phyloP scores from a whole-genome alignment of 2,888 invertebrate genomes.

The Metellina segmentata region DNA sequence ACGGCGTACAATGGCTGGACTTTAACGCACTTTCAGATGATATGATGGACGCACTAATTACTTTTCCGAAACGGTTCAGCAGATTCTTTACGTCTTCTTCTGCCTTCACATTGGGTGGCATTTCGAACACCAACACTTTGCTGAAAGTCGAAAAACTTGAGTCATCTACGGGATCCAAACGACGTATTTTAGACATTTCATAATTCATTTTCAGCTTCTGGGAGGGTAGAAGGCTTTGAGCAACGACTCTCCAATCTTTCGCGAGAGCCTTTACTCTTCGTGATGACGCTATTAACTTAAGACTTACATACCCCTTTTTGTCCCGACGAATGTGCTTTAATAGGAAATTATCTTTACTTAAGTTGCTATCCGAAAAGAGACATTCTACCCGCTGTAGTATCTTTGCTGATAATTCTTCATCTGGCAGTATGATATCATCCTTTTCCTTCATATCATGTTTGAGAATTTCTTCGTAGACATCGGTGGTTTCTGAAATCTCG shows the following conservation, averaged over 20 bases:
- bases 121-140: constrained; percentile 92
- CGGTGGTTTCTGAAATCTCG: background rate
- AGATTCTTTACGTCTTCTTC: constrained; percentile 94
- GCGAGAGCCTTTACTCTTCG: constrained; percentile 96
- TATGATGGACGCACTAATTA: constrained; percentile 91
- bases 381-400: constrained; percentile 94
- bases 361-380: constrained; percentile 96
- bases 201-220: constrained; percentile 93
- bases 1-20: constrained; percentile 94
- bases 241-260: constrained; percentile 96
- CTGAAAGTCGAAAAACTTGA: constrained; percentile 95
- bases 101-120: constrained; percentile 91
- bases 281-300: constrained; percentile 96
- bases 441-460: background rate
- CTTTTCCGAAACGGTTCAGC: constrained; percentile 93
- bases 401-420: constrained; percentile 88
- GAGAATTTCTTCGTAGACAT: background rate
- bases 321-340: constrained; percentile 96
- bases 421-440: constrained; percentile 83
- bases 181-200: constrained; percentile 93
- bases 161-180: constrained; percentile 91
- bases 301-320: constrained; percentile 97
- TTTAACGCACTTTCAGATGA: constrained; percentile 93
- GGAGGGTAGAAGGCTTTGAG: constrained; percentile 89
- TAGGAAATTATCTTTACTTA: constrained; percentile 97